Evolutionary conservation across 2,113 vertebrate genomes (phyloP), one percentile per base, ranked within the genome.

Genomic region (Cricetomys ansorgei): DNA sequence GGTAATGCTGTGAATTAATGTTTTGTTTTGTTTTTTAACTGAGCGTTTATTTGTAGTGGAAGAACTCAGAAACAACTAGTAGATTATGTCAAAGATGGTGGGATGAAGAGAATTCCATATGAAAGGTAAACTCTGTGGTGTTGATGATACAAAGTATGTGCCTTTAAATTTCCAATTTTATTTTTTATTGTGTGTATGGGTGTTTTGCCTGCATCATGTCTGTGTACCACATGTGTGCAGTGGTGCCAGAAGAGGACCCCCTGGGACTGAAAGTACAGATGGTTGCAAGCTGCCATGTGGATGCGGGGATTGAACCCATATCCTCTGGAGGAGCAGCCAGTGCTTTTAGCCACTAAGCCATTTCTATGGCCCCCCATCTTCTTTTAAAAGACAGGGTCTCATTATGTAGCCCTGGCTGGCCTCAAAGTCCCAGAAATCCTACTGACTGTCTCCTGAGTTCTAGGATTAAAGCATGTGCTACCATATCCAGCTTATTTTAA

Each of bases 1-100:
- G 53, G n/a, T 3, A 21, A 23, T 37, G 43, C 62, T 57, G 3
- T 37, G 9, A 31, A 7, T 75, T 43, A 5, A 48, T 27, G 7
- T 29, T 27, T 27, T 87, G 21, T 87, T 87, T 72, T 25, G 1
- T 16, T 53, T 45, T 94, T 76, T 48, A 77, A n/a, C 45, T 27
- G 2, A 85, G 45, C 16, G 43, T 97, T 88, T 96, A 65, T 98
- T 97, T 95, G 77, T 98, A 99, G 99, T 97, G 99, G 99, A 4
- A 98, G 99, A 96, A 99, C 99, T 5, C 99, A 99, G 98, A 99
- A 99, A 97, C 99, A 99, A 2, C 99, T 99, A 43, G 99, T 99
- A 87, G 99, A 99, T 77, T 99, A 99, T 57, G 98, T 99, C 96
- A 99, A 98, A 98, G 99, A 99, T 48, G 99, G 99, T 43, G 99